Conservation (phyloP, 1,140 invertebrate species). For the Pogonognathellus flavescens region DNA sequence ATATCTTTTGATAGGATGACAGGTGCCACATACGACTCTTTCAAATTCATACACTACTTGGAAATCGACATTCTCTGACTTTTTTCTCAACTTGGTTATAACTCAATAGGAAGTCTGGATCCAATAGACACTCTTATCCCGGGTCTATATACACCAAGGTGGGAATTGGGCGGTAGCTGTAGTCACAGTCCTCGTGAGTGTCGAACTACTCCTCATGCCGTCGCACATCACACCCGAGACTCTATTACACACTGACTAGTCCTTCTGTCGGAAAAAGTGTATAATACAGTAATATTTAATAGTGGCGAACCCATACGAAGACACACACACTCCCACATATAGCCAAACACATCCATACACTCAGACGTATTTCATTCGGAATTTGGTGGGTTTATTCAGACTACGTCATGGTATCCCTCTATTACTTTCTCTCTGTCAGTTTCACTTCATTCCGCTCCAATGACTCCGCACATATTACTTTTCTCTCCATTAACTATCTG, state of each 20-base stretch:
- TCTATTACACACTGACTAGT: no score
- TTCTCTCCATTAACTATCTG: slow-evolving; percentile 47
- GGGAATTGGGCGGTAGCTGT: background rate
- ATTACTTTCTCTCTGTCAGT: slow-evolving; percentile 48
- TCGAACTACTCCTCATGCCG: no score
- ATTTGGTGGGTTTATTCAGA: slow-evolving; percentile 27
- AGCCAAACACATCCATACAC: background rate
- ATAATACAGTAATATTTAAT: no score
- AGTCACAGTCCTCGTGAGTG: no score
- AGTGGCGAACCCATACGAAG: no score
- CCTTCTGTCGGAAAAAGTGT: no score
- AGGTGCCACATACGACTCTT: slow-evolving; percentile 55
- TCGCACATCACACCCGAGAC: no score
- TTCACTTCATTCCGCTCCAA: slow-evolving; percentile 41
- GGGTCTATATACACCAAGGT: background rate
- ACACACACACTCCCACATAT: no score
- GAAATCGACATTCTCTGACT: slow-evolving; percentile 33
- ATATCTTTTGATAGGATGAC: slow-evolving; percentile 62
- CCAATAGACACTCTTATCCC: background rate
- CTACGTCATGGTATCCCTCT: slow-evolving; percentile 34
- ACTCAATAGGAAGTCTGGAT: background rate
- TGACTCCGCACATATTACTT: slow-evolving; percentile 46
- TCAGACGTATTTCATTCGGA: slow-evolving; percentile 3
- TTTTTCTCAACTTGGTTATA: slow-evolving; percentile 18
- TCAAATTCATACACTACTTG: slow-evolving; percentile 32